Evolutionary conservation across 1,140 invertebrate species (phyloP), one percentile per base, ranked within the genome.

Genomic region (Heliconius hermathena): DNA sequence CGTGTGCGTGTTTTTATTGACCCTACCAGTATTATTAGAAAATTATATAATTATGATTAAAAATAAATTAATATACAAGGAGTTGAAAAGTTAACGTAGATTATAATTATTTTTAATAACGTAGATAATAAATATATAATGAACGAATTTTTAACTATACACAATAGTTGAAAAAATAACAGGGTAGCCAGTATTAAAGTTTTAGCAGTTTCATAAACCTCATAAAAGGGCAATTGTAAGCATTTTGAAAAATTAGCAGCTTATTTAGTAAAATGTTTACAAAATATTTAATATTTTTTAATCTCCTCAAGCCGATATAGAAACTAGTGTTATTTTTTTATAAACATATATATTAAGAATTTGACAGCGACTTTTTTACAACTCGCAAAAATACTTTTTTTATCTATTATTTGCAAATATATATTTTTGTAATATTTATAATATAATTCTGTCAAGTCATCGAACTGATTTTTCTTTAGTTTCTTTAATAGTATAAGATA

Each of bases 1-100:
- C 78, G 33, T 88, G 87, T 88, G 85, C 85, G 84, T 88, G 85
- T 83, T 87, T 88, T 76, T 81, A 82, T 85, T 88, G 87, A 83
- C 86, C 87, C 85, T 80, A 82, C 54, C 52, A 52, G 41, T 49
- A 52, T 74, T 71, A 29, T 70, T 79, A 29, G 71, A 54, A 71
- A 41, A 9, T 41, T 78, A 74, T 78, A 49, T 1, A 26, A 22
- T 22, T n/a, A 13, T 22, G 0, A 29, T 6, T 29, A 29, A 26
- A 13, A 57, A 26, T 5, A 46, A 1, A 46, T 13, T 13, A 41
- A 29, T 29, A 66, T 66, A 57, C n/a, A 22, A 9, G 3, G 9
- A 22, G n/a, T 57, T 57, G 54, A 57, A 9, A 57, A 22, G 20
- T 22, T 22, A 57, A 57, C 8, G n/a, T 22, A 57, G 54, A n/a